These are phyloP conservation scores for Petrolisthes manimaculis DNA, from an alignment of 2,888 invertebrate genomes.

Conservation along the genomic window DNA sequence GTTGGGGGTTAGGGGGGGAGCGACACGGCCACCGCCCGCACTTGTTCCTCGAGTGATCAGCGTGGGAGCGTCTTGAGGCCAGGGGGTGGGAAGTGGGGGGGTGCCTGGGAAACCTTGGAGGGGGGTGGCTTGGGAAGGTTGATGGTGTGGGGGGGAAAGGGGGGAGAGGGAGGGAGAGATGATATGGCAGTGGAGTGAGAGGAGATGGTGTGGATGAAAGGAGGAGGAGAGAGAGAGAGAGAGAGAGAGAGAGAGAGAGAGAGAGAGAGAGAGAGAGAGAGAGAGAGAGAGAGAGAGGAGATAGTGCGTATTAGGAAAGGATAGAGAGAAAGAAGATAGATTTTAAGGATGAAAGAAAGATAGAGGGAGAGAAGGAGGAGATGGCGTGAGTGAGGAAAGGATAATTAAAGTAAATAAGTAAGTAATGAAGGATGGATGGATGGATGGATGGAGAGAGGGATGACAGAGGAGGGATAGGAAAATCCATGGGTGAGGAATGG, in stretches of 20 bases:
- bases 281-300: neutral
- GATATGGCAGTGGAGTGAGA: neutral
- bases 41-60: conserved; percentile 36
- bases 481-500: no score
- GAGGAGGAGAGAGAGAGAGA: neutral
- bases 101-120: conserved; percentile 23
- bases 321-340: no score
- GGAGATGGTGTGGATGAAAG: neutral
- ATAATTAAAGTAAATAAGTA: no score
- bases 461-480: no score
- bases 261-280: neutral
- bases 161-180: neutral
- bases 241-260: neutral
- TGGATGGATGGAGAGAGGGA: no score
- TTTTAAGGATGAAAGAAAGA: no score
- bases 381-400: no score
- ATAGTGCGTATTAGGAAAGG: no score
- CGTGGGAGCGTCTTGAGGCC: conserved; percentile 43
- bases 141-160: neutral
- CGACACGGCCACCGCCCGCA: conserved; percentile 20
- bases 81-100: conserved; percentile 38
- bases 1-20: neutral
- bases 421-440: no score
- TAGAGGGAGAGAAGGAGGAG: no score
- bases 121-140: neutral